phyloP scores from a whole-genome alignment of 2,113 vertebrate species.

The Penelope pileata region DNA sequence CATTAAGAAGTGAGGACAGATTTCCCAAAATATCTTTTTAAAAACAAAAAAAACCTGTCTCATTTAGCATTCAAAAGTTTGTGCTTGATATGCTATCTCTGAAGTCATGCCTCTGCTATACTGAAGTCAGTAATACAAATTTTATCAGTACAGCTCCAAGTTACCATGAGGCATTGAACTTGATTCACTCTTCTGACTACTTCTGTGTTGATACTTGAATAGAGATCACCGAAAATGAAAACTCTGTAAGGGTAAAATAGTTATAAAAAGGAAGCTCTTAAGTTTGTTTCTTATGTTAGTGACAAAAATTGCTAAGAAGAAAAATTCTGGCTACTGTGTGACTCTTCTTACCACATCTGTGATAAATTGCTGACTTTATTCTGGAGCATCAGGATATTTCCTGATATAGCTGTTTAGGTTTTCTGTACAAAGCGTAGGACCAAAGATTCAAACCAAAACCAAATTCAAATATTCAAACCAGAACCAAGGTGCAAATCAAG shows the following conservation, averaged over 20 bases:
- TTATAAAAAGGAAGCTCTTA: not conserved
- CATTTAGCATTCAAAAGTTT: fast-evolving
- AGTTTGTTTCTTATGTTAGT: not conserved
- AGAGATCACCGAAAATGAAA: not conserved
- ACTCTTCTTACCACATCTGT: not conserved
- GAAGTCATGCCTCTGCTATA: not conserved
- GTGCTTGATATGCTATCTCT: not conserved
- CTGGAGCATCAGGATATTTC: not conserved
- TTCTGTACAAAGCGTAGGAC: not conserved
- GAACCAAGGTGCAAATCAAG: not conserved
- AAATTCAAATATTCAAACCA: too few relatives aligned
- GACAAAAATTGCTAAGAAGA: fast-evolving
- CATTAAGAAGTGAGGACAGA: not conserved
- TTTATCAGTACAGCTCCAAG: not conserved
- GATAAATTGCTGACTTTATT: not conserved
- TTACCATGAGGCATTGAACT: not conserved
- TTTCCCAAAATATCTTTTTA: not conserved
- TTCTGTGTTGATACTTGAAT: not conserved
- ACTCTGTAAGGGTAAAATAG: too few relatives aligned
- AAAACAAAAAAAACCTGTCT: not conserved
- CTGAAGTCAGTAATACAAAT: too few relatives aligned
- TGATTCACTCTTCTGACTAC: not conserved
- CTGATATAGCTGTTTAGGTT: fast-evolving
- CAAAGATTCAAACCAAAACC: too few relatives aligned
- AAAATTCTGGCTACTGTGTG: not conserved